Percentiles rank a stretch among this genome's conserved stretches.
Evolutionary conservation across 2,888 invertebrate species (phyloP).

Genomic region (Philonicus albiceps): DNA sequence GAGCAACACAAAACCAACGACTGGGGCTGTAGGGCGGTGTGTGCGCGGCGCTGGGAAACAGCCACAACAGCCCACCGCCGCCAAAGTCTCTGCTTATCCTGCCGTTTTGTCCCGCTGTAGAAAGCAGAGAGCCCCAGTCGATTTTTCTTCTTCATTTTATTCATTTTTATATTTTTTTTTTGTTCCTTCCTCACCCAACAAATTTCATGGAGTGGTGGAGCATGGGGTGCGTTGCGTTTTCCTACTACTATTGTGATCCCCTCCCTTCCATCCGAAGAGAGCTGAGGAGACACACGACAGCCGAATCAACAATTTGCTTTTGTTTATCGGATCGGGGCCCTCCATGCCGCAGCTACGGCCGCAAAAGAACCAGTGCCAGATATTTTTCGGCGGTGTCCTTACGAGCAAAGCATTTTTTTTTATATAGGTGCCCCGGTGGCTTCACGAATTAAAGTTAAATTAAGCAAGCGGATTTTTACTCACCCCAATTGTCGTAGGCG

Average conservation of each 20-base stretch:
- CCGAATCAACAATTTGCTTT: slow-evolving; percentile 46
- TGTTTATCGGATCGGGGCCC: slow-evolving; percentile 32
- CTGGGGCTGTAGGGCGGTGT: not conserved
- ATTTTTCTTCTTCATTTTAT: not conserved
- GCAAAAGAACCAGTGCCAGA: not conserved
- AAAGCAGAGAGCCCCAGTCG: not conserved
- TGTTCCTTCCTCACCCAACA: not conserved
- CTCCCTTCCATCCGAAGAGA: slow-evolving; percentile 35
- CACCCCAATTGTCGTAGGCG: not conserved
- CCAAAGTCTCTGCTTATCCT: not conserved
- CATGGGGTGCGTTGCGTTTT: slow-evolving; percentile 25
- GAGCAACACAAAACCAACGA: not conserved
- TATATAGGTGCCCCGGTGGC: not conserved
- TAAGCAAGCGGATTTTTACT: not conserved
- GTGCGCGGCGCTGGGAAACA: not conserved
- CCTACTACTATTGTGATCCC: slow-evolving; percentile 32
- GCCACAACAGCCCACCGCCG: not conserved
- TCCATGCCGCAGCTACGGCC: not conserved
- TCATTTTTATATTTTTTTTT: not conserved
- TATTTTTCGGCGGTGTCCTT: slow-evolving; percentile 16
- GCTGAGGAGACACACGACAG: slow-evolving; percentile 35
- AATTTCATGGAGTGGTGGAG: slow-evolving; percentile 22
- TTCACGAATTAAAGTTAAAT: not conserved
- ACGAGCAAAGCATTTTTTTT: not conserved
- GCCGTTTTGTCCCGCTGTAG: not conserved